These are phyloP conservation scores for Archilochus colubris DNA, from an alignment of 2,113 vertebrate genomes.

Conservation along the genomic window DNA sequence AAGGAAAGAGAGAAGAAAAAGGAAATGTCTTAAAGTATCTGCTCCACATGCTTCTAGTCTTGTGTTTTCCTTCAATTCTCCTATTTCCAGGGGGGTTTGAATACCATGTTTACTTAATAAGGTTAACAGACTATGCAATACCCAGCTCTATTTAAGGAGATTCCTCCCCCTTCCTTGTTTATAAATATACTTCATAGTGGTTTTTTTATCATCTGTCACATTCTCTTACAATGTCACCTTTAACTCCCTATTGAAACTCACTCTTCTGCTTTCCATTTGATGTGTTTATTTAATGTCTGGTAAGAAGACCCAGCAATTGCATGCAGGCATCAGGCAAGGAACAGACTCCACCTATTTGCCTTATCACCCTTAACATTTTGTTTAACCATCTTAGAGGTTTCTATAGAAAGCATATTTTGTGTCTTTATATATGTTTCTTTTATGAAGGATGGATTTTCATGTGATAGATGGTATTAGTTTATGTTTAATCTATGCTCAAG, in stretches of 20 bases:
- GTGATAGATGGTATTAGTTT: not conserved
- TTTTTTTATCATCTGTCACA: not conserved
- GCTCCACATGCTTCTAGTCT: not conserved
- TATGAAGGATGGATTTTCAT: not conserved
- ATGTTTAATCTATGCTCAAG: not conserved
- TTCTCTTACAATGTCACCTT: slow-evolving; percentile 55
- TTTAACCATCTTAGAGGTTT: not conserved
- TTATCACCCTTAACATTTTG: not conserved
- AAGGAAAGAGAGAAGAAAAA: not conserved
- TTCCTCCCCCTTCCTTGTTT: not conserved
- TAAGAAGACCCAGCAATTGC: not conserved
- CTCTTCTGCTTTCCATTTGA: not conserved
- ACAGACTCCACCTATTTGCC: not conserved
- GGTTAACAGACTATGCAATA: not conserved
- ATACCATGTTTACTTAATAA: slow-evolving; percentile 34
- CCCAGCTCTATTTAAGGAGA: not conserved
- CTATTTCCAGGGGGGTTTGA: not conserved
- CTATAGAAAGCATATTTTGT: not conserved
- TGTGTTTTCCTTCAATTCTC: slow-evolving; percentile 8
- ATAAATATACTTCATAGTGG: not conserved
- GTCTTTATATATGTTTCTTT: not conserved
- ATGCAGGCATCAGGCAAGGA: not conserved
- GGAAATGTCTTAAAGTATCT: not conserved
- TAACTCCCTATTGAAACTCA: not conserved
- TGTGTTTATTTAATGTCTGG: not conserved